Percentiles rank a stretch among this genome's conserved stretches.
Evolutionary conservation across 2,888 invertebrate species (phyloP).

Genomic region (Dryococelus australis): DNA sequence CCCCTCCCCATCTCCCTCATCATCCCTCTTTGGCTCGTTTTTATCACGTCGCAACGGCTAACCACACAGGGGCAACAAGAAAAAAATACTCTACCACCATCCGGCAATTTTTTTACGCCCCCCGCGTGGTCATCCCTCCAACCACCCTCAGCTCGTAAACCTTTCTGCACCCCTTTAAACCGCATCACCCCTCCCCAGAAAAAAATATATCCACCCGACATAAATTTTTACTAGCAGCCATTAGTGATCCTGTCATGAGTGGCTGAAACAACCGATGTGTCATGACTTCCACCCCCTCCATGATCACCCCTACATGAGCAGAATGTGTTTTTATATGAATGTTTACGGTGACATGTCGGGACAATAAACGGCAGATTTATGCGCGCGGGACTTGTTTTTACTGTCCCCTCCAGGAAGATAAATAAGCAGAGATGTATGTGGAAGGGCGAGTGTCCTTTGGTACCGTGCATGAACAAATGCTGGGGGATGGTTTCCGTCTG

Average conservation of each 20-base stretch:
- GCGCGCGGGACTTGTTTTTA: background rate
- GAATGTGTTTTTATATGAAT: conserved; percentile 7
- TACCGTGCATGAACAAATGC: background rate
- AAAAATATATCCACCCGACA: background rate
- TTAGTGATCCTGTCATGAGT: background rate
- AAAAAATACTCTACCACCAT: background rate
- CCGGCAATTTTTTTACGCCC: background rate
- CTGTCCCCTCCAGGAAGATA: background rate
- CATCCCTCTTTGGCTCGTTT: too few relatives aligned
- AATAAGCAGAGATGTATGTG: background rate
- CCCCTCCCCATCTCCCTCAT: too few relatives aligned
- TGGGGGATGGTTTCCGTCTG: background rate
- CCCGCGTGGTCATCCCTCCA: background rate
- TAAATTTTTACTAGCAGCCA: background rate
- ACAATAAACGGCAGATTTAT: conserved; percentile 3
- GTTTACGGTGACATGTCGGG: background rate
- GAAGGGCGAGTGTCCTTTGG: background rate
- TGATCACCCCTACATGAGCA: background rate
- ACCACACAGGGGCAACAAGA: background rate
- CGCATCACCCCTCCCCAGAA: too few relatives aligned
- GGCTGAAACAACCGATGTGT: conserved; percentile 8
- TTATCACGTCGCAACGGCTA: background rate
- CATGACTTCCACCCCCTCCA: background rate
- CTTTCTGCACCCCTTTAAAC: background rate
- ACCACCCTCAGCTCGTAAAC: background rate